These are phyloP conservation scores for Eutrigla gurnardus DNA, from an alignment of 2,797 vertebrate species.

Conservation along the genomic window DNA sequence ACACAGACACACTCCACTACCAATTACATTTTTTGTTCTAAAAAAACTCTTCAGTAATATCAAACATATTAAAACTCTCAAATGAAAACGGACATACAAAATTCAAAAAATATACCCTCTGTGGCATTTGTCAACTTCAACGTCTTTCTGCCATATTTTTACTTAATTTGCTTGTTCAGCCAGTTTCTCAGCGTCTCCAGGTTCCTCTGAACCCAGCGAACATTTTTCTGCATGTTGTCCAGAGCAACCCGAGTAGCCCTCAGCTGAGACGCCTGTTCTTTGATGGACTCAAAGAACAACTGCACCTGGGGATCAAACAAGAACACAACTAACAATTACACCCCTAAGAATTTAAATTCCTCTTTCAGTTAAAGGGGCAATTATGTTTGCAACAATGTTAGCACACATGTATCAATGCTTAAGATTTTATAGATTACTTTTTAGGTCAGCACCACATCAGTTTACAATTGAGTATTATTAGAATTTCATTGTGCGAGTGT, in stretches of 20 bases:
- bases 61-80: neutral
- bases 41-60: constrained; percentile 1
- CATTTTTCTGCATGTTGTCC: constrained; percentile 84
- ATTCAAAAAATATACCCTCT: neutral
- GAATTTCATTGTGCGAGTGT: neutral
- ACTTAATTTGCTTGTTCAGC: constrained; percentile 68
- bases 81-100: constrained; percentile 13
- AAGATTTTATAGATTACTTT: neutral
- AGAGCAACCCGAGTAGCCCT: constrained; percentile 78
- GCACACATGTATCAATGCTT: neutral
- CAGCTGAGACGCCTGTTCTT: constrained; percentile 80
- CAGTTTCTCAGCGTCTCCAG: constrained; percentile 78
- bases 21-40: constrained; percentile 3
- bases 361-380: neutral
- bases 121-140: neutral
- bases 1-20: constrained; percentile 13
- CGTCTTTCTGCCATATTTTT: constrained; percentile 7
- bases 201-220: constrained; percentile 84
- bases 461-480: neutral
- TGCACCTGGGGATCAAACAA: constrained; percentile 77
- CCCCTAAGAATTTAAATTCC: neutral
- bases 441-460: neutral
- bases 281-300: constrained; percentile 85
- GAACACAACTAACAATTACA: neutral
- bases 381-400: neutral